Percentiles rank a stretch among this genome's conserved stretches.
Evolutionary conservation across 2,113 vertebrate genomes (phyloP).

Genomic region (Columba livia): DNA sequence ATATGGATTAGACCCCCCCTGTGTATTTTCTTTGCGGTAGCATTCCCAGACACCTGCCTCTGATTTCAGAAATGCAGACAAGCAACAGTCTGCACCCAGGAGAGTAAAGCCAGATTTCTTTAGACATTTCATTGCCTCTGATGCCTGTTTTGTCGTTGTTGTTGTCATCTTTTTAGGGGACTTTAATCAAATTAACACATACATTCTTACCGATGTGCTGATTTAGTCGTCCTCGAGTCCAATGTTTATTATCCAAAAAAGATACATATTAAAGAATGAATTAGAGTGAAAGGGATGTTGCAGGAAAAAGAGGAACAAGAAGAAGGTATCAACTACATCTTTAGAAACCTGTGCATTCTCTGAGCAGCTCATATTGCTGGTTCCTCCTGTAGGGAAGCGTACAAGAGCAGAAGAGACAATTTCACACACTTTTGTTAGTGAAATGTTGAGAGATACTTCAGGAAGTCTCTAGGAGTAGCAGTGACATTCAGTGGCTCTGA

Average conservation of each 20-base stretch:
- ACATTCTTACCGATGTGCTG: neutral
- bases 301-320: neutral
- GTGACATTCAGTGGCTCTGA: neutral
- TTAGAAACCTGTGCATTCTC: neutral
- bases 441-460: neutral
- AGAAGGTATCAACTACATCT: fast-evolving
- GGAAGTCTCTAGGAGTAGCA: neutral
- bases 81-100: neutral
- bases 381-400: neutral
- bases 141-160: neutral
- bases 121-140: neutral
- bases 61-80: conserved; percentile 14
- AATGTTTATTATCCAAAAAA: neutral
- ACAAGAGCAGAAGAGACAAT: neutral
- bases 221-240: neutral
- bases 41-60: conserved; percentile 11
- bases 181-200: neutral
- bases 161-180: neutral
- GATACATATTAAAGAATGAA: neutral
- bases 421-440: neutral
- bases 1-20: neutral
- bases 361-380: neutral
- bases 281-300: neutral
- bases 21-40: conserved; percentile 19
- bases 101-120: neutral